Percentiles rank a stretch among this genome's conserved stretches.
These are phyloP conservation scores for Microplitis mediator DNA, from an alignment of 1,140 invertebrate genomes.

Conservation along the genomic window DNA sequence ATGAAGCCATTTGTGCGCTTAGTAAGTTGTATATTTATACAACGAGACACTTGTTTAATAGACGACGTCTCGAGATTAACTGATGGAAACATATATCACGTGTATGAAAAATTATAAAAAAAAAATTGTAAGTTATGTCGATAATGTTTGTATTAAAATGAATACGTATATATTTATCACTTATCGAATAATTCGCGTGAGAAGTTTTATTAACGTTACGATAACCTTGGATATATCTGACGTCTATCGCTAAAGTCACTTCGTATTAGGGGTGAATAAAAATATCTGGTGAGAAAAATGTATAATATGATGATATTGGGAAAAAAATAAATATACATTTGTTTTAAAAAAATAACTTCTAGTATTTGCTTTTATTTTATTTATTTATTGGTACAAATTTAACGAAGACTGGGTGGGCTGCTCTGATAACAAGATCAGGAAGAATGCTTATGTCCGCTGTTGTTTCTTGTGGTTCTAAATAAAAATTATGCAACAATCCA, in stretches of 20 bases:
- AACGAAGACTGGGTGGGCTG: conserved; percentile 30
- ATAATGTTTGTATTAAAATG: too few species aligned
- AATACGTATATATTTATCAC: not conserved
- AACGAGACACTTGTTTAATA: not conserved
- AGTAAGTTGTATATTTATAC: not conserved
- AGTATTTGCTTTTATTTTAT: not conserved
- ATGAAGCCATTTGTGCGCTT: not conserved
- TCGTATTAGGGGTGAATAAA: not conserved
- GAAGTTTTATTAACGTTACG: not conserved
- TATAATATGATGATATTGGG: too few species aligned
- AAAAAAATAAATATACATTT: too few species aligned
- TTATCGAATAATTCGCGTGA: not conserved
- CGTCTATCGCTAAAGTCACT: too few species aligned
- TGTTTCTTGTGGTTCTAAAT: conserved; percentile 55
- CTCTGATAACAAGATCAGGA: conserved; percentile 46
- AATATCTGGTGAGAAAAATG: not conserved
- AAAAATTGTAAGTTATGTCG: too few species aligned
- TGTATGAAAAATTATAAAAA: not conserved
- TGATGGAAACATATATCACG: not conserved
- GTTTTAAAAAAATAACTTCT: too few species aligned
- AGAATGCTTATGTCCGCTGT: conserved; percentile 34
- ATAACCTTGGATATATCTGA: not conserved
- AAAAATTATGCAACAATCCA: conserved; percentile 70
- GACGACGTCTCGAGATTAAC: not conserved
- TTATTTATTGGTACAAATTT: conserved; percentile 43